Percentiles rank a stretch among this genome's conserved stretches.
Evolutionary conservation across 2,888 invertebrate species (phyloP).

Genomic region (Stenoptilia bipunctidactyla): DNA sequence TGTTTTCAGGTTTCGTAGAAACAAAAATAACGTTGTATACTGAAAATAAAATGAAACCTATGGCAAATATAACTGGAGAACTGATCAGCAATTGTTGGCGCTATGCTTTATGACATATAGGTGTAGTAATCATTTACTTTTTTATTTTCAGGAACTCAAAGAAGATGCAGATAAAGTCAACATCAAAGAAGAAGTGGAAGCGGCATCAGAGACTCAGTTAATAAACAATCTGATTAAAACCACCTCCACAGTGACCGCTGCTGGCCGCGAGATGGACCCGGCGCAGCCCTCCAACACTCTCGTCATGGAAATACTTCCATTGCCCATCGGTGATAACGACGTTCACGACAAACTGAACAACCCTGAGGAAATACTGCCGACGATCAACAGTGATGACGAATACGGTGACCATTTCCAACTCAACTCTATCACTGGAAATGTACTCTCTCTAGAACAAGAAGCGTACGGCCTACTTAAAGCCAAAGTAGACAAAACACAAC

Average conservation of each 20-base stretch:
- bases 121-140: no score
- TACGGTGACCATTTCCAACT: conserved; percentile 42
- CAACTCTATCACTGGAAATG: conserved; percentile 56
- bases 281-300: conserved; percentile 48
- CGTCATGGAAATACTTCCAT: conserved; percentile 52
- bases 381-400: conserved; percentile 16
- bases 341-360: conserved; percentile 24
- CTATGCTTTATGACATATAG: no score
- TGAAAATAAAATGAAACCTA: no score
- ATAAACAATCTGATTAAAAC: conserved; percentile 52
- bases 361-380: conserved; percentile 51
- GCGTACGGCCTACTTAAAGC: conserved; percentile 44
- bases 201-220: conserved; percentile 49
- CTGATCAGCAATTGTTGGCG: no score
- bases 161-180: conserved; percentile 3
- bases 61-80: no score
- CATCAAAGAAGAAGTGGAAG: conserved; percentile 42
- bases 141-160: conserved; percentile 3
- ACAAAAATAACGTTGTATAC: no score
- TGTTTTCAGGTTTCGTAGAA: no score
- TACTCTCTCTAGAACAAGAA: conserved; percentile 50
- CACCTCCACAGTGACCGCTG: conserved; percentile 42
- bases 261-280: conserved; percentile 36
- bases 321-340: conserved; percentile 19
- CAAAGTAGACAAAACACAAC: conserved; percentile 22